phyloP scores from a whole-genome alignment of 2,888 invertebrate species.

The Timandra comae region DNA sequence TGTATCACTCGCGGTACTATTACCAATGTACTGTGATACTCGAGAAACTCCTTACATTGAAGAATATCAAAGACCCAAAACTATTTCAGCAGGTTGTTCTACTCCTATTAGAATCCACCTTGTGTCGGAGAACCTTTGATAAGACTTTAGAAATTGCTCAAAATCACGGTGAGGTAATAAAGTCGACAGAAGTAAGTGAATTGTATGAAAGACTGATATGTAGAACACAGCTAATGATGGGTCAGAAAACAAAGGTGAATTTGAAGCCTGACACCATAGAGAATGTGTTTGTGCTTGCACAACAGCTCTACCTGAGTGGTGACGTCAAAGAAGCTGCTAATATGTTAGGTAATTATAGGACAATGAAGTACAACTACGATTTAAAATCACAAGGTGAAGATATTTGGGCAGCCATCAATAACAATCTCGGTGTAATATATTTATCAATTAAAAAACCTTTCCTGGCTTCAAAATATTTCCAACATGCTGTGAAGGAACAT shows the following conservation, averaged over 20 bases:
- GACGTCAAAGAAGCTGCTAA: slow-evolving; percentile 58
- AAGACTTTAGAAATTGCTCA: slow-evolving; percentile 60
- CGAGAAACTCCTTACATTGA: slow-evolving; percentile 53
- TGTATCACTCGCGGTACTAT: slow-evolving; percentile 87
- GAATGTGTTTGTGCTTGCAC: slow-evolving; percentile 64
- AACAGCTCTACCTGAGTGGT: slow-evolving; percentile 63
- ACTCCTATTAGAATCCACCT: slow-evolving; percentile 57
- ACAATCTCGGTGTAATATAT: slow-evolving; percentile 89
- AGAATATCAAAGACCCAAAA: slow-evolving; percentile 55
- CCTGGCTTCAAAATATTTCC: slow-evolving; percentile 86
- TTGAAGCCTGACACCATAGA: slow-evolving; percentile 61
- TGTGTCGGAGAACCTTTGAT: slow-evolving; percentile 63
- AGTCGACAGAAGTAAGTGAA: slow-evolving; percentile 44
- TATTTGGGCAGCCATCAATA: slow-evolving; percentile 79
- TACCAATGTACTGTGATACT: slow-evolving; percentile 76
- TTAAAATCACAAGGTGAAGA: slow-evolving; percentile 65
- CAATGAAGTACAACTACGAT: slow-evolving; percentile 55
- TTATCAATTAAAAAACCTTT: slow-evolving; percentile 88
- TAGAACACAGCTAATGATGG: slow-evolving; percentile 55
- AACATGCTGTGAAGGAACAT: slow-evolving; percentile 86
- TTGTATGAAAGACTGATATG: slow-evolving; percentile 57
- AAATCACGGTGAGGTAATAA: slow-evolving; percentile 48
- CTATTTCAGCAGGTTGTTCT: slow-evolving; percentile 54
- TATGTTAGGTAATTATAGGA: slow-evolving; percentile 55
- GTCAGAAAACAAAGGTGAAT: slow-evolving; percentile 43